Evolutionary conservation across 1,140 invertebrate species (phyloP).

Genomic region (Drosophila quadrilineata): DNA sequence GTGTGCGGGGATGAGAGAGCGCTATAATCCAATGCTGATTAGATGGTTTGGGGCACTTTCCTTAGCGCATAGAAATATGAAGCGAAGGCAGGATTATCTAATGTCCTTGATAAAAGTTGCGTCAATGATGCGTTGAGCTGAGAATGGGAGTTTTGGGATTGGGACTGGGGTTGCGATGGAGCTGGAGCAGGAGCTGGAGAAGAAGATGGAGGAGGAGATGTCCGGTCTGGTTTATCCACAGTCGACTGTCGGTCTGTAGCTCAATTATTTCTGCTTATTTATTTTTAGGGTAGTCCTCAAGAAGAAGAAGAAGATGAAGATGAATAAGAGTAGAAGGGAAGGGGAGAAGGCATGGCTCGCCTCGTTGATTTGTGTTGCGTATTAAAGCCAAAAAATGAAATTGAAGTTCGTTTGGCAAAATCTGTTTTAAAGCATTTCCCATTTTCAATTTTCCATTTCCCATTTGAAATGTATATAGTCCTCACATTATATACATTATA

Average conservation of each 20-base stretch:
- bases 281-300: conserved; percentile 14
- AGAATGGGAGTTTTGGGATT: background rate
- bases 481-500: too few relatives aligned
- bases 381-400: conserved; percentile 43
- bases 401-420: too few relatives aligned
- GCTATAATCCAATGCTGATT: conserved; percentile 4
- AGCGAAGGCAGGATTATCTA: conserved; percentile 48
- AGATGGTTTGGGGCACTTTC: background rate
- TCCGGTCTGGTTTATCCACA: background rate
- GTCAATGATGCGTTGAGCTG: conserved; percentile 17
- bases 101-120: conserved; percentile 47
- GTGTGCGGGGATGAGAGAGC: too few relatives aligned
- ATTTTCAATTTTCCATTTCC: too few relatives aligned
- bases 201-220: background rate
- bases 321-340: background rate
- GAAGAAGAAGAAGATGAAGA: background rate
- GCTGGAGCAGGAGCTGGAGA: background rate
- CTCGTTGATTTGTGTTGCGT: conserved; percentile 32
- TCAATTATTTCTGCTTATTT: conserved; percentile 70
- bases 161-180: background rate
- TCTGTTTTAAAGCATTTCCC: conserved; percentile 45
- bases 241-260: conserved; percentile 4
- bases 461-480: too few relatives aligned
- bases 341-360: background rate
- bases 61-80: conserved; percentile 21